Base-by-base conservation (phyloP, 2,797 vertebrate genomes). In the Poecilia wingei region DNA sequence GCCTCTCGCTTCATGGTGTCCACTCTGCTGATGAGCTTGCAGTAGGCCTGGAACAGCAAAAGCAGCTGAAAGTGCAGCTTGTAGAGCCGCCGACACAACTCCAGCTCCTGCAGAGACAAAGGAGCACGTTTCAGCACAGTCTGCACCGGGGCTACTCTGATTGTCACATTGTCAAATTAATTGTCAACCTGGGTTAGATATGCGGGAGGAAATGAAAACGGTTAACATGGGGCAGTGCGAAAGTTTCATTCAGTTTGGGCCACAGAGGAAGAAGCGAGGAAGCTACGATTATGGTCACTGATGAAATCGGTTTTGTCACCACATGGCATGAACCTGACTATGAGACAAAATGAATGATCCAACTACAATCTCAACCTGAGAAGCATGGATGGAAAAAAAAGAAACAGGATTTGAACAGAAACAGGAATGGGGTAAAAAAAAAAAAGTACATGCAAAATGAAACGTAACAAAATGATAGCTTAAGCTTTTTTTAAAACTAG, bases 1-100 rank as follows among this genome's bases (percentile, higher is more conserved):
- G 97, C 96, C 94, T 98, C 97, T 86, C 97, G 97, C 94, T 97
- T 98, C 90, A 99, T 97, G 84, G 96, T 95, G 87, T 98, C 97
- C 86, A 99, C 97, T 93, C 96, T 96, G 95, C 91, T 98, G 95
- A 99, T 96, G 83, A 99, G 98, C 91, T 99, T 99, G 89, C 97
- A 98, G 88, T 99, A 99, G 78, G 98, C 97, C 94, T 99, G 98
- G 93, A 99, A 99, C 79, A 99, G 96, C 93, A 99, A 97, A 84
- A 99, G 95, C 92, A 99, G 94, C 94, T 99, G 98, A 87, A 99
- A 99, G 94, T 99, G 98, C 88, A 99, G 89, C 89, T 99, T 99
- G 91, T 99, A 99, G 28, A 99, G 94, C 82, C 98, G 94, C 77
- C 98, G 97, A 91, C 98, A 99, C 79, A 99, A 92, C 92, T 99